A percentile compares a stretch with the other conserved stretches of the same genome.
Evolutionary conservation across 1,140 invertebrate genomes (phyloP).

Genomic region (Ceratina japonica): DNA sequence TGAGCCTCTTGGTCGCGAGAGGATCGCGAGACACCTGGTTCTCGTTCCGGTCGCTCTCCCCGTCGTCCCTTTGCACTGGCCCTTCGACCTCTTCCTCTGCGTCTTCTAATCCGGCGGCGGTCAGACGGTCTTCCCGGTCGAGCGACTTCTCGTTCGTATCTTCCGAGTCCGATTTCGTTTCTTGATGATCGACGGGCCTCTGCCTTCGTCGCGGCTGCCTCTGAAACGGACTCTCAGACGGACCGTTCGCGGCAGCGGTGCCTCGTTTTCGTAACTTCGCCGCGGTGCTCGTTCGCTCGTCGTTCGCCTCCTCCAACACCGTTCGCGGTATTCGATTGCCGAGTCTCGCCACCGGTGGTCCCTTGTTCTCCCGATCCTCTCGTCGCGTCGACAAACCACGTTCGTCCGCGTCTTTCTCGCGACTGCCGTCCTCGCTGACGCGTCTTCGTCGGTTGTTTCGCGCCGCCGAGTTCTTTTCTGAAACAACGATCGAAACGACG

Average conservation of each 20-base stretch:
- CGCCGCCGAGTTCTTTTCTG: constrained; percentile 72
- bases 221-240: constrained; percentile 59
- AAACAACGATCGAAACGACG: constrained; percentile 48
- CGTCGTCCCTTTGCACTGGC: not conserved
- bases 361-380: constrained; percentile 79
- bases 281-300: constrained; percentile 61
- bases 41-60: constrained; percentile 29
- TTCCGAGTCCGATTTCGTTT: constrained; percentile 46
- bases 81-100: constrained; percentile 34
- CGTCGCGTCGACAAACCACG: constrained; percentile 65
- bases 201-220: constrained; percentile 65
- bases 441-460: constrained; percentile 70
- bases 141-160: constrained; percentile 35
- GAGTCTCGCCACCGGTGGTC: constrained; percentile 68
- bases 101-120: not conserved
- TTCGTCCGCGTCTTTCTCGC: constrained; percentile 65
- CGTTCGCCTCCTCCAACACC: constrained; percentile 77
- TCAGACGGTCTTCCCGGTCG: constrained; percentile 45
- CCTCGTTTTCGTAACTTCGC: constrained; percentile 70
- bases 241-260: constrained; percentile 59
- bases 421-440: constrained; percentile 68
- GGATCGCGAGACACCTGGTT: constrained; percentile 58
- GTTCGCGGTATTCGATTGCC: constrained; percentile 71
- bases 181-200: constrained; percentile 50
- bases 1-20: constrained; percentile 62